Evolutionary conservation across 2,113 vertebrate species (phyloP).

Genomic region (Euleptes europaea): DNA sequence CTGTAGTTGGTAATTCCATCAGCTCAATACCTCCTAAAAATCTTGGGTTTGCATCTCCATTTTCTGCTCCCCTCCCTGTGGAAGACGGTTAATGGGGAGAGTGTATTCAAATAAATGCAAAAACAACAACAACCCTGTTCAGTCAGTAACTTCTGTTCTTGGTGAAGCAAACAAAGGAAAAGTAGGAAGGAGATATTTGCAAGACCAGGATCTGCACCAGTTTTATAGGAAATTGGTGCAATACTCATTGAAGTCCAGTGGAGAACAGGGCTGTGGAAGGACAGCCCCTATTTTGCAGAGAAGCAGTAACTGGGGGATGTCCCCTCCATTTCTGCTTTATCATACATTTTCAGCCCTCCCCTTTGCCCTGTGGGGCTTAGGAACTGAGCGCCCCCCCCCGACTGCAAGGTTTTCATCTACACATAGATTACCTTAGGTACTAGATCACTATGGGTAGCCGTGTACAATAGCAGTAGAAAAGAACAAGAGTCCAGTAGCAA

Average conservation of each 20-base stretch:
- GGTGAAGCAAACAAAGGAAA: background rate
- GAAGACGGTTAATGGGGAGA: no score
- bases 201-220: background rate
- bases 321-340: no score
- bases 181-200: background rate
- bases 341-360: no score
- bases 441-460: no score
- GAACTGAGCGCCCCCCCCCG: no score
- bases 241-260: background rate
- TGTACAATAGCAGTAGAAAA: no score
- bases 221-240: background rate
- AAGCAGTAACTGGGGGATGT: background rate
- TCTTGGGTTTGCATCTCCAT: background rate
- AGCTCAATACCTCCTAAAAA: background rate
- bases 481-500: no score
- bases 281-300: no score
- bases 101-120: background rate
- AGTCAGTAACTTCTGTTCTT: background rate
- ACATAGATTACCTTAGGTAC: no score
- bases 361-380: no score
- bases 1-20: background rate
- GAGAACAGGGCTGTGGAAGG: background rate
- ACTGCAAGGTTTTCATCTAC: no score
- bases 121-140: background rate
- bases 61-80: background rate